phyloP scores from a whole-genome alignment of 2,113 vertebrate species.

The Lepidiolamprologus cunningtoni region DNA sequence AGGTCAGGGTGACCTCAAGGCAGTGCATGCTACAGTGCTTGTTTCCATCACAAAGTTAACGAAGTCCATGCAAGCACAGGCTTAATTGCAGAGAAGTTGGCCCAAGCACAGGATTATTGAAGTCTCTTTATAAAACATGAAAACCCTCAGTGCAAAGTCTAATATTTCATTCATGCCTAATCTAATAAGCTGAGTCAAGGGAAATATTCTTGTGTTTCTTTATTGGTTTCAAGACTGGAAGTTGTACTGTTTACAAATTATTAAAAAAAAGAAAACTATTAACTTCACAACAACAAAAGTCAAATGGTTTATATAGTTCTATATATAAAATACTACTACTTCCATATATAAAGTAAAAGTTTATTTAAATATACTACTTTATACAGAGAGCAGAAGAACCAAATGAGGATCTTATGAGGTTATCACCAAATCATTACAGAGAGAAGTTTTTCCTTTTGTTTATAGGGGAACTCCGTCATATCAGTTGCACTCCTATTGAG shows the following conservation, averaged over 20 bases:
- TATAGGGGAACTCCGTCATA: slow-evolving; percentile 43
- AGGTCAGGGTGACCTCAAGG: slow-evolving; percentile 47
- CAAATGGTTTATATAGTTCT: slow-evolving; percentile 36
- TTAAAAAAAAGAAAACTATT: background rate
- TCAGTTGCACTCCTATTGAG: slow-evolving; percentile 30
- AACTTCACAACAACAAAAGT: slow-evolving; percentile 5
- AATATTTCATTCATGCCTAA: slow-evolving; percentile 21
- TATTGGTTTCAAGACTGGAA: background rate
- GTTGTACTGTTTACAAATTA: slow-evolving; percentile 15
- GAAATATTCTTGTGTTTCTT: background rate
- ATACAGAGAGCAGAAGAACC: background rate
- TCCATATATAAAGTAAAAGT: background rate
- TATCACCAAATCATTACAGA: slow-evolving; percentile 5
- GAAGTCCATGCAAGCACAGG: background rate
- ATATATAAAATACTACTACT: background rate
- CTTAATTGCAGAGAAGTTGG: background rate
- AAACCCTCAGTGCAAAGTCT: background rate
- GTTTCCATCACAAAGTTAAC: background rate
- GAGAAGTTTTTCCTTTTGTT: slow-evolving; percentile 48
- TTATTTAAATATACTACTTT: background rate
- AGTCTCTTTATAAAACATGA: background rate
- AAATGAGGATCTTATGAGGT: background rate
- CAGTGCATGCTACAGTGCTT: background rate
- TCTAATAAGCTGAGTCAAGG: slow-evolving; percentile 22
- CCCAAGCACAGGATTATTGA: background rate